Evolutionary conservation across 2,113 vertebrate species (phyloP), one percentile per base, ranked within the genome.

Genomic region (Nesoenas mayeri): DNA sequence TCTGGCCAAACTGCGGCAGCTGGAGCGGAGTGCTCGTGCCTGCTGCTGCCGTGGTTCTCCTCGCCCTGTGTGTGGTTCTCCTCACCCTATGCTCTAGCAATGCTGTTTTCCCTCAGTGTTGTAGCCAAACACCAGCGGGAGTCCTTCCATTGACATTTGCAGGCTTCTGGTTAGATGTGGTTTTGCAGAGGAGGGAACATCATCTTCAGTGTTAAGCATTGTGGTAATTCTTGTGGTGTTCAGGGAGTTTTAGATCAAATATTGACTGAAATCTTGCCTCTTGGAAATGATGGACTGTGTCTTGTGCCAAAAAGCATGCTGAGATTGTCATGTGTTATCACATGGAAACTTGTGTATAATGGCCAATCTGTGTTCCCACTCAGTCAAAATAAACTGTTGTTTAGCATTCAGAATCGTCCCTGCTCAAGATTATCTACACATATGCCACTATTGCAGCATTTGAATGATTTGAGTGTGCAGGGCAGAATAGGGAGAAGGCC

Each of bases 1-100:
- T n/a, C 36, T 28, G 72, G 79, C 58, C 67, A 15, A 1, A 3
- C 11, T 22, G 36, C 53, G 36, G 4, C 14, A 34, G 93, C 83
- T 3, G 1, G 24, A 65, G 85, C 84, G 50, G 72, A 28, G 54
- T 50, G 2, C 1, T 32, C 3, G 2, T 15, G 25, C 5, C 66
- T 89, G 51, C 82, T 40, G 40, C 79, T 53, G 72, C 47, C 1
- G 0, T 26, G 17, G 2, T 21, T 86, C 64, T 70, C 22, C 40
- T 34, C 11, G 12, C 0, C 20, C 20, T 4, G 28, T 8, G 24
- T 1, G 0, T 26, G 17, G 2, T 21, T 86, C 64, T 70, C 22
- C 40, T 34, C 11, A 15, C 0, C 20, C 11, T 11, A 38, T 38
- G 38, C 53, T 60, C 44, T 26, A 26, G 82, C 67, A 26, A 1